phyloP scores from a whole-genome alignment of 2,888 invertebrate species.

The Craniophora ligustri region DNA sequence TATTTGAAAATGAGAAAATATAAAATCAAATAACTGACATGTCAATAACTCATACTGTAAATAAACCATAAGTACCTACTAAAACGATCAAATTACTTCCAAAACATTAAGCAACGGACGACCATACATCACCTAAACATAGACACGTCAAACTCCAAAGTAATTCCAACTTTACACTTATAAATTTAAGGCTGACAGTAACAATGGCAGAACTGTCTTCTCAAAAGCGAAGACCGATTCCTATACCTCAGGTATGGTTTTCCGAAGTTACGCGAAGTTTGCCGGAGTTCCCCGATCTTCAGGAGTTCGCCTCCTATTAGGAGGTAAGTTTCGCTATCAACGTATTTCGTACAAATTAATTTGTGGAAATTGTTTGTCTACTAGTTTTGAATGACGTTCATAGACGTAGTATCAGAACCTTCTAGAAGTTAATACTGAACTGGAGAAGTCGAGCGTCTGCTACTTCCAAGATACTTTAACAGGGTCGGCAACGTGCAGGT shows the following conservation, averaged over 20 bases:
- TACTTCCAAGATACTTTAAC: too few species aligned
- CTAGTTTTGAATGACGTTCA: slow-evolving; percentile 5
- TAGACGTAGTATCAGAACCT: too few species aligned
- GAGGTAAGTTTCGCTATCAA: slow-evolving; percentile 27
- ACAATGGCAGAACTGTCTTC: not conserved
- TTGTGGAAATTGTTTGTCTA: slow-evolving; percentile 14
- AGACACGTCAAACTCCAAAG: not conserved
- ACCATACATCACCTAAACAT: slow-evolving; percentile 9
- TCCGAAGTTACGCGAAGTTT: slow-evolving; percentile 25
- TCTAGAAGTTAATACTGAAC: too few species aligned
- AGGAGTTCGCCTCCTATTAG: slow-evolving; percentile 20
- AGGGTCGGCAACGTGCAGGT: too few species aligned
- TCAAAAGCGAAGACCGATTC: slow-evolving; percentile 15
- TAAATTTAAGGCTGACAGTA: slow-evolving; percentile 3
- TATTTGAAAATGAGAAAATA: too few species aligned
- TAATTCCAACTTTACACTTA: slow-evolving; percentile 3
- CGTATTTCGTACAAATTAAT: slow-evolving; percentile 39
- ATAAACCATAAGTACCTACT: not conserved
- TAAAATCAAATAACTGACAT: too few species aligned
- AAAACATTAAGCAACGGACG: slow-evolving; percentile 10
- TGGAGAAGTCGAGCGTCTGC: too few species aligned
- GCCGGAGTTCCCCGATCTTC: slow-evolving; percentile 33
- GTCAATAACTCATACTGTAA: slow-evolving; percentile 4
- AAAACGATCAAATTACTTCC: slow-evolving; percentile 9
- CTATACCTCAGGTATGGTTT: slow-evolving; percentile 23